A percentile compares a stretch with the other conserved stretches of the same genome.
Evolutionary conservation across 2,888 invertebrate species (phyloP).

Genomic region (Fragum sueziense): DNA sequence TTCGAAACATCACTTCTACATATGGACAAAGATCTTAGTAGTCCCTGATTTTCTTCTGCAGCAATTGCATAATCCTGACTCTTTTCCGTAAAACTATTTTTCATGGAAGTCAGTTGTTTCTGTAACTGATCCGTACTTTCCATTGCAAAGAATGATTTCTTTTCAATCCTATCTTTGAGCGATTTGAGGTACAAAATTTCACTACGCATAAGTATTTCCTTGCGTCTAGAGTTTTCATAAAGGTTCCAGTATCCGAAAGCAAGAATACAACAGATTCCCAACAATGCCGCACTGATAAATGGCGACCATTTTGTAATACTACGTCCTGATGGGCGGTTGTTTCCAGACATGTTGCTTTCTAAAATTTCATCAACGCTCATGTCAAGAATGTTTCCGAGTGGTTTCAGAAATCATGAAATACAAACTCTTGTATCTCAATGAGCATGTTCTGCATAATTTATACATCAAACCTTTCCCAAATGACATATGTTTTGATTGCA

Average conservation of each 20-base stretch:
- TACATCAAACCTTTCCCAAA: too few relatives aligned
- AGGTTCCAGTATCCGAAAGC: slow-evolving; percentile 7
- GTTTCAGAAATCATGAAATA: too few relatives aligned
- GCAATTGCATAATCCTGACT: background rate
- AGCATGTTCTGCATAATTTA: too few relatives aligned
- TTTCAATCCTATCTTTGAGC: background rate
- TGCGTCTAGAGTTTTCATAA: background rate
- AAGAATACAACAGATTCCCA: background rate
- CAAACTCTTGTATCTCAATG: too few relatives aligned
- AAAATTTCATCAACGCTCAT: background rate
- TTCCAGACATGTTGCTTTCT: background rate
- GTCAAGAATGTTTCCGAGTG: too few relatives aligned
- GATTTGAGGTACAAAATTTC: slow-evolving; percentile 11
- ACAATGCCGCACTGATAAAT: background rate
- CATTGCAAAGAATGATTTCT: slow-evolving; percentile 7
- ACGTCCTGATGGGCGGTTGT: background rate
- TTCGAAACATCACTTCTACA: slow-evolving; percentile 1
- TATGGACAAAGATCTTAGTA: background rate
- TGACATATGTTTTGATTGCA: too few relatives aligned
- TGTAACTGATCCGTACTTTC: slow-evolving; percentile 9
- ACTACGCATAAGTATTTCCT: background rate
- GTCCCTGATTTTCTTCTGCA: background rate
- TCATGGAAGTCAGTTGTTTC: background rate
- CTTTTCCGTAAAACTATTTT: background rate
- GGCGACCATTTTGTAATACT: background rate